Percentiles rank a stretch among this genome's conserved stretches.
Evolutionary conservation across 1,140 invertebrate genomes (phyloP).

Genomic region (Copidosoma floridanum): DNA sequence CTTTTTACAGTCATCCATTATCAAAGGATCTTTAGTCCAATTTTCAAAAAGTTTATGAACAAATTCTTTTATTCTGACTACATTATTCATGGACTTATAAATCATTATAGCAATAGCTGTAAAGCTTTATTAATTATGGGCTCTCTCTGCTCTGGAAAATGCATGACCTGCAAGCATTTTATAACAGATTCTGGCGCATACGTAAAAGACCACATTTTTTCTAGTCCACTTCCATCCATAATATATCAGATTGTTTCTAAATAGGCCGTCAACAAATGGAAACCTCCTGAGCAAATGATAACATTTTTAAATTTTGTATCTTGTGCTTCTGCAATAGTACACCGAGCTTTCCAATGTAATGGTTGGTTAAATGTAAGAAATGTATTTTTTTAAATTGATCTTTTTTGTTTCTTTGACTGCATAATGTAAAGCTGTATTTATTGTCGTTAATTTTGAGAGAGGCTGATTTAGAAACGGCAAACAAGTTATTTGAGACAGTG

Average conservation of each 20-base stretch:
- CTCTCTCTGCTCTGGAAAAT: no score
- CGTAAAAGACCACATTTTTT: constrained; percentile 44
- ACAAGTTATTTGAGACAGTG: constrained; percentile 10
- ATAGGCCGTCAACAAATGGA: constrained; percentile 47
- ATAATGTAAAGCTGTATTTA: constrained; percentile 21
- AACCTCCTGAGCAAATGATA: constrained; percentile 34
- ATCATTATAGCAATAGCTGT: no score
- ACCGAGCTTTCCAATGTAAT: constrained; percentile 29
- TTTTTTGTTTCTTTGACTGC: constrained; percentile 18
- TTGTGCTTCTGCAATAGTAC: constrained; percentile 21
- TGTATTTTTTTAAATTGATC: constrained; percentile 29
- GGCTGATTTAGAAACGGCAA: constrained; percentile 28
- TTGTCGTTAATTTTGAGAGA: constrained; percentile 22
- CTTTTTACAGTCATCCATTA: no score
- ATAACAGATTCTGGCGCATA: no score
- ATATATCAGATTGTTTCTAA: constrained; percentile 47
- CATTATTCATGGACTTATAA: no score
- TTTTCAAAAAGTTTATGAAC: no score
- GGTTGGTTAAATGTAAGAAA: constrained; percentile 43
- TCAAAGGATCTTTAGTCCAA: no score
- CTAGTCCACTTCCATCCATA: constrained; percentile 47
- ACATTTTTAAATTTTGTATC: constrained; percentile 16
- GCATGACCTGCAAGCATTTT: no score
- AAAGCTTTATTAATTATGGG: no score
- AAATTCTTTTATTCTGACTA: no score